Base-by-base conservation (phyloP, 2,113 vertebrate species). In the Thunnus thynnus region DNA sequence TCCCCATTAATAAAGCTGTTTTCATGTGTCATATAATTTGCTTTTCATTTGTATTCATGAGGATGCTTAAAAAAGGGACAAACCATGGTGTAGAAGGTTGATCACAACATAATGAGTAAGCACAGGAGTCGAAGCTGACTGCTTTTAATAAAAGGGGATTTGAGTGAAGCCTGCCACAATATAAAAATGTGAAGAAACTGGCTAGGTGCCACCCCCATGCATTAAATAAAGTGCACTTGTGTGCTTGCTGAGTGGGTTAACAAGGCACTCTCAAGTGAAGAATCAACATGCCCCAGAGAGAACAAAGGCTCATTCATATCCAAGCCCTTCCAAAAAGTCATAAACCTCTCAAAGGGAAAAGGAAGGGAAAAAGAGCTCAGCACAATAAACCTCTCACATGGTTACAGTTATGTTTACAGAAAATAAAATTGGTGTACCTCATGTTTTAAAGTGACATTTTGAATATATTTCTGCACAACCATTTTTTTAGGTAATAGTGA, bases 141-240 rank as follows among this genome's bases (percentile, higher is more conserved):
- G 79, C 16, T 13, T 67, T 75, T 81, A 77, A 83, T 78, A 47
- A 58, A 58, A 58, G 12, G 25, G 68, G 83, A 89, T 90, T 85
- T 86, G 85, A 88, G 83, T 78, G 83, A 88, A 86, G 71, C 78
- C 54, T 85, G 52, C 86, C 69, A 73, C 84, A 72, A 89, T 89
- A 68, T 62, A 73, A 73, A 86, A 86, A 77, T 63, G 41, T 82
- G 78, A 61, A 73, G 77, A 61, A 72, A 46, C 78, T 92, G 93
- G 92, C 87, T 41, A 16, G 30, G 56, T 83, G 86, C 88, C 90
- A 90, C 80, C 75, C 76, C 52, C 25, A 18, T 86, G 91, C 86
- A 94, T 92, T 93, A 94, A 87, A 92, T 84, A 92, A 93, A 93
- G 92, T 92, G 89, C 87, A 87, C 88, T 93, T 73, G 64, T 87